phyloP scores from a whole-genome alignment of 2,113 vertebrate genomes.

The Peromyscus leucopus region DNA sequence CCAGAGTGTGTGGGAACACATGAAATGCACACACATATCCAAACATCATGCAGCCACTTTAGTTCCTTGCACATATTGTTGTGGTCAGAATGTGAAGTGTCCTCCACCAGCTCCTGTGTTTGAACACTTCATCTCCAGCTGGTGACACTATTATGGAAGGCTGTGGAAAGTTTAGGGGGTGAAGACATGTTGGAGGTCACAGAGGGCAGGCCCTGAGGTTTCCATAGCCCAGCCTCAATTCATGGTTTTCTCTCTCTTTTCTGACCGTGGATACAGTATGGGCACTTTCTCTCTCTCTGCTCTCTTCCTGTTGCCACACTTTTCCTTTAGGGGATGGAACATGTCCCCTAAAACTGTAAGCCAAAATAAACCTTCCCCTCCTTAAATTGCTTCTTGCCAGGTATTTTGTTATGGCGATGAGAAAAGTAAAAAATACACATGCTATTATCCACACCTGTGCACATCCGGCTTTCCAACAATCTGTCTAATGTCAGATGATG shows the following conservation, averaged over 20 bases:
- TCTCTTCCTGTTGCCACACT: not conserved
- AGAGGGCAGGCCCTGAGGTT: not conserved
- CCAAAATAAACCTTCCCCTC: not conserved
- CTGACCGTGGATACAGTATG: not conserved
- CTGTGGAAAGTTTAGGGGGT: not conserved
- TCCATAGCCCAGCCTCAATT: not conserved
- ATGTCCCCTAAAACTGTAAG: not conserved
- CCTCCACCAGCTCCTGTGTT: not conserved
- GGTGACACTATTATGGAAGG: not conserved
- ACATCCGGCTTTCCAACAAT: not conserved
- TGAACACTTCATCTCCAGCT: not conserved
- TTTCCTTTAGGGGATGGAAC: not conserved
- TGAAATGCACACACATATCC: accelerated
- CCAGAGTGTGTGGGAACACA: not conserved
- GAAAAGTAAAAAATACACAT: not conserved
- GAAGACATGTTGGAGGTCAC: not conserved
- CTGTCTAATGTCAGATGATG: not conserved
- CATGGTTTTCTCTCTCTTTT: not conserved
- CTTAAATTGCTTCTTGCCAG: not conserved
- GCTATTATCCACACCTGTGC: not conserved
- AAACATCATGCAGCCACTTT: not conserved
- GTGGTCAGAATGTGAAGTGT: not conserved
- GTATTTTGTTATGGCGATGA: not conserved
- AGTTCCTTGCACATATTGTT: not conserved
- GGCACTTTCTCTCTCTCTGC: not conserved